Evolutionary conservation across 2,888 invertebrate species (phyloP).

Genomic region (Pseudococcus jackbeardsleyi): DNA sequence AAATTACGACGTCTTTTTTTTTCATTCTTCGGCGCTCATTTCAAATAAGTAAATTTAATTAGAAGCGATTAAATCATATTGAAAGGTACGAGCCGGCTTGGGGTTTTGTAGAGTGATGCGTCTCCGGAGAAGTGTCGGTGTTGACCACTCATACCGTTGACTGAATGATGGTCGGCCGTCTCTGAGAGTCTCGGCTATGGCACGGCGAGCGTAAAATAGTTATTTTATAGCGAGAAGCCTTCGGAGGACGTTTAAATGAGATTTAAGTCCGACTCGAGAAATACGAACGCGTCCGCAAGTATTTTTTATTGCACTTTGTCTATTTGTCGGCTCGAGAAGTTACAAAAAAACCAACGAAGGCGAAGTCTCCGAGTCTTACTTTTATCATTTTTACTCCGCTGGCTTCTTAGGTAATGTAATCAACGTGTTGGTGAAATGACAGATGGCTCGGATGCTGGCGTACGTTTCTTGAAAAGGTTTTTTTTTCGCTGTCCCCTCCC

Average conservation of each 20-base stretch:
- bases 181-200: not conserved
- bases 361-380: not conserved
- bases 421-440: constrained; percentile 52
- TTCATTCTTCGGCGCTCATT: not conserved
- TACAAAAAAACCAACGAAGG: not conserved
- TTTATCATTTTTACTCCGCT: constrained; percentile 26
- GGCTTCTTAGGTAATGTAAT: constrained; percentile 31
- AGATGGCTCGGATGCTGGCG: constrained; percentile 53
- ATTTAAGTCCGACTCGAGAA: constrained; percentile 18
- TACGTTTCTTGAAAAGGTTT: not conserved
- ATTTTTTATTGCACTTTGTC: constrained; percentile 55
- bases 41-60: constrained; percentile 29
- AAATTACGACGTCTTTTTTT: constrained; percentile 14
- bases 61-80: constrained; percentile 32
- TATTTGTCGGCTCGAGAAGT: constrained; percentile 55
- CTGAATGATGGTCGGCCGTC: not conserved
- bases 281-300: not conserved
- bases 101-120: not conserved
- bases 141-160: not conserved
- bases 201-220: constrained; percentile 57
- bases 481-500: not conserved
- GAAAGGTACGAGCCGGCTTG: not conserved
- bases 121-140: not conserved
- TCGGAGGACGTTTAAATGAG: constrained; percentile 62
- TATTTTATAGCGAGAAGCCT: constrained; percentile 62